Conservation (phyloP, 2,888 invertebrate species). For the Branchellion lobata region DNA sequence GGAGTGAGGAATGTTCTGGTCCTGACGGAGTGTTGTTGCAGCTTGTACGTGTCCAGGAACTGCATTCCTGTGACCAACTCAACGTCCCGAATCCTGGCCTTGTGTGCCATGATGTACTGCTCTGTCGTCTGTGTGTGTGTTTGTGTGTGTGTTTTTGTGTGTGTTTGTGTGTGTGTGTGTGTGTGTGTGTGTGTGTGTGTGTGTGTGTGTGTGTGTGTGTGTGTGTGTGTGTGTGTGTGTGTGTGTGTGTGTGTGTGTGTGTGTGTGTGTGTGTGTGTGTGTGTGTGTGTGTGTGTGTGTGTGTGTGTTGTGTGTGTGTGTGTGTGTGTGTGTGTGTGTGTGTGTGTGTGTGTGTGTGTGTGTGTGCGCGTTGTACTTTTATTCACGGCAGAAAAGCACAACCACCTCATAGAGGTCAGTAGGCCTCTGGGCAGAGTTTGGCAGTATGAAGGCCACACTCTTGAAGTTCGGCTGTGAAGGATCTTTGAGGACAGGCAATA, state of each 20-base stretch:
- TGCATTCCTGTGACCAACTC: conserved; percentile 56
- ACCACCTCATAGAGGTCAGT: background rate
- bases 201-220: too few species aligned
- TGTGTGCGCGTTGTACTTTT: too few species aligned
- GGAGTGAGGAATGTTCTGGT: background rate
- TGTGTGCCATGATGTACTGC: conserved; percentile 54
- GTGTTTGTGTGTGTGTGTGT: too few species aligned
- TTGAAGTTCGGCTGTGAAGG: conserved; percentile 5
- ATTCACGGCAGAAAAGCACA: too few species aligned
- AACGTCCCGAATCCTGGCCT: conserved; percentile 55
- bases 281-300: too few species aligned
- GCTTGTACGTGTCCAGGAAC: conserved; percentile 48
- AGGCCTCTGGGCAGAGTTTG: conserved; percentile 1
- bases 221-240: too few species aligned
- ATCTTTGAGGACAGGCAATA: background rate
- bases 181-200: background rate
- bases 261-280: too few species aligned
- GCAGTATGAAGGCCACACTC: conserved; percentile 11
- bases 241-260: too few species aligned
- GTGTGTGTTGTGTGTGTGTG: too few species aligned
- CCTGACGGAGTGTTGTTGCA: background rate
- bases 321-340: too few species aligned
- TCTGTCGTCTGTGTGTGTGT: background rate
- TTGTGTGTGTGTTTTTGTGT: too few species aligned
- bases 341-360: too few species aligned